Percentiles rank a stretch among this genome's conserved stretches.
Evolutionary conservation across 1,140 invertebrate species (phyloP).

Genomic region (Anthonomus grandis): DNA sequence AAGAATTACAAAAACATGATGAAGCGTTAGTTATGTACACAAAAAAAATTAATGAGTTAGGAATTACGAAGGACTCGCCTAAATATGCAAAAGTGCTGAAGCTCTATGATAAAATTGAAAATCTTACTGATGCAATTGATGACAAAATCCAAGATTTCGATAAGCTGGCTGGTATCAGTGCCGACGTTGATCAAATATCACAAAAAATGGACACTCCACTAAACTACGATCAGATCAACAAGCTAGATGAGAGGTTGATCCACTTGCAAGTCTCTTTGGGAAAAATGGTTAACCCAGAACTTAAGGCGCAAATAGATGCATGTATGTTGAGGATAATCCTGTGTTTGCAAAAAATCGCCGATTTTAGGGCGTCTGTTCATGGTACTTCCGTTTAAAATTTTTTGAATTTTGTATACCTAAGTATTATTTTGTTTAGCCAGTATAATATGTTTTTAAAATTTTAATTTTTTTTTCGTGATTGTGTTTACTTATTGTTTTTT

Average conservation of each 20-base stretch:
- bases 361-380: conserved; percentile 1
- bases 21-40: neutral
- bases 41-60: neutral
- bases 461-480: no score
- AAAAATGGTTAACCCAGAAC: conserved; percentile 10
- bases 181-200: conserved; percentile 14
- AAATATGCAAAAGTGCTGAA: neutral
- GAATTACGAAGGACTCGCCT: neutral
- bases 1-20: neutral
- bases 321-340: conserved; percentile 21
- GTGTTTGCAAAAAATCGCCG: conserved; percentile 1
- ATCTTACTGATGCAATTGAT: conserved; percentile 17
- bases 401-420: no score
- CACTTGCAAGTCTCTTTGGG: conserved; percentile 25
- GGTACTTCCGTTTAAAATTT: neutral
- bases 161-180: conserved; percentile 6
- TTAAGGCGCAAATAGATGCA: conserved; percentile 13
- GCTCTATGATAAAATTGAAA: conserved; percentile 22
- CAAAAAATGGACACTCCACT: conserved; percentile 10
- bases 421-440: no score
- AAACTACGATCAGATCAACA: conserved; percentile 11
- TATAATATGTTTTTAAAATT: no score
- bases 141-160: conserved; percentile 13
- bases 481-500: no score
- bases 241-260: conserved; percentile 31